Percentiles rank a stretch among this genome's conserved stretches.
These are phyloP conservation scores for Myxocyprinus asiaticus DNA, from an alignment of 2,113 vertebrate species.

Conservation along the genomic window DNA sequence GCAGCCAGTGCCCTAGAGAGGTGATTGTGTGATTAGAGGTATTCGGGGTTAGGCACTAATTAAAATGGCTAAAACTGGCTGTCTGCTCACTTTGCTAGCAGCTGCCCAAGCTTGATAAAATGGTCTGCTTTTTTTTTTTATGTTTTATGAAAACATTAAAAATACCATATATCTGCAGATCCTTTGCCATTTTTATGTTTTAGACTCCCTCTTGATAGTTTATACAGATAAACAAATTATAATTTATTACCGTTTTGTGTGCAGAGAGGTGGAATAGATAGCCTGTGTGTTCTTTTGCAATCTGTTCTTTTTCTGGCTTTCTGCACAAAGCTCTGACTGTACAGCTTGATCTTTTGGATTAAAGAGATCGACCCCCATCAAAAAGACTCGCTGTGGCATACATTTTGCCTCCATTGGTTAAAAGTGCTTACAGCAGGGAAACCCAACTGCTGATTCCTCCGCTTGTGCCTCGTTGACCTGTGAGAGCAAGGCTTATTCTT, in stretches of 20 bases:
- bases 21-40: conserved; percentile 62
- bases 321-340: conserved; percentile 43
- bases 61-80: conserved; percentile 65
- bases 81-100: conserved; percentile 58
- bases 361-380: conserved; percentile 55
- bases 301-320: conserved; percentile 45
- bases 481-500: conserved; percentile 74
- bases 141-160: conserved; percentile 62
- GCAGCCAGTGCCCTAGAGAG: conserved; percentile 56
- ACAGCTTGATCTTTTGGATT: conserved; percentile 74
- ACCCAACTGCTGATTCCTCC: conserved; percentile 75
- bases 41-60: conserved; percentile 69
- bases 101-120: conserved; percentile 62
- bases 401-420: conserved; percentile 70
- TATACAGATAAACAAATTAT: not conserved
- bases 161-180: conserved; percentile 59
- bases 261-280: not conserved
- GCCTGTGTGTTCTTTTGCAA: not conserved
- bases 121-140: conserved; percentile 57
- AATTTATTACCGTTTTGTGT: conserved; percentile 15
- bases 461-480: conserved; percentile 75
- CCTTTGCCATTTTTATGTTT: conserved; percentile 47
- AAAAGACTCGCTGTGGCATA: conserved; percentile 64
- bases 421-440: conserved; percentile 78
- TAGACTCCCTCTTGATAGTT: not conserved